These are phyloP conservation scores for Parnassius apollo DNA, from an alignment of 2,888 invertebrate species.

Conservation along the genomic window DNA sequence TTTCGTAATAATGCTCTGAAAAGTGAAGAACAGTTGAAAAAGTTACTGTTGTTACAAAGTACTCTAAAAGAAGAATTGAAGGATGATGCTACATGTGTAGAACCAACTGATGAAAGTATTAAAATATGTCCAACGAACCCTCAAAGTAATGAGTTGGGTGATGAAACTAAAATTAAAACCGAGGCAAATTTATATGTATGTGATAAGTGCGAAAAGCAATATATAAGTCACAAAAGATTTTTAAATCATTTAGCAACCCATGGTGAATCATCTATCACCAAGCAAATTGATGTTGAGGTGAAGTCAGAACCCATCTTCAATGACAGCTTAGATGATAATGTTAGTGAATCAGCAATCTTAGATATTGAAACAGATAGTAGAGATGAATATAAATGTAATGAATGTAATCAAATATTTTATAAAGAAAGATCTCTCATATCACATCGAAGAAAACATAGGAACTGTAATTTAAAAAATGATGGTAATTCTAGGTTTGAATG, in stretches of 20 bases:
- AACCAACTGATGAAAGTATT: constrained; percentile 31
- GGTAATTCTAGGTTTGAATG: constrained; percentile 55
- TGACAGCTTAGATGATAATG: constrained; percentile 24
- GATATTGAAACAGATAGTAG: constrained; percentile 35
- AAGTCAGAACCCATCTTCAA: constrained; percentile 15
- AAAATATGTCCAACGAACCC: constrained; percentile 31
- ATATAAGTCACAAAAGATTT: constrained; percentile 66
- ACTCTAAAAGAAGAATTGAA: constrained; percentile 42
- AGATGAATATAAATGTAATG: constrained; percentile 61
- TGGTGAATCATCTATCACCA: constrained; percentile 30
- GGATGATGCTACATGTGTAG: constrained; percentile 38
- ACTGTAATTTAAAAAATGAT: constrained; percentile 49
- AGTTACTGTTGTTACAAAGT: constrained; percentile 39
- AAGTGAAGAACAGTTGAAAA: constrained; percentile 54
- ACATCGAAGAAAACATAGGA: constrained; percentile 57
- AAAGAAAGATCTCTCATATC: constrained; percentile 74
- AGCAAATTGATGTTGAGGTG: constrained; percentile 1
- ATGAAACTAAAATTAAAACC: constrained; percentile 38
- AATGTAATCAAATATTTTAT: constrained; percentile 76
- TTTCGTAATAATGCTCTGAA: constrained; percentile 58
- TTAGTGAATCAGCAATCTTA: constrained; percentile 15
- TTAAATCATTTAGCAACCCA: constrained; percentile 71
- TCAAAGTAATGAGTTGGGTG: constrained; percentile 12
- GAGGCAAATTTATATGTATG: constrained; percentile 47
- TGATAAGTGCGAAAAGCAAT: constrained; percentile 69